A percentile compares a stretch with the other conserved stretches of the same genome.
These are phyloP conservation scores for Tragulus kanchil DNA, from an alignment of 2,113 vertebrate genomes.

Conservation along the genomic window DNA sequence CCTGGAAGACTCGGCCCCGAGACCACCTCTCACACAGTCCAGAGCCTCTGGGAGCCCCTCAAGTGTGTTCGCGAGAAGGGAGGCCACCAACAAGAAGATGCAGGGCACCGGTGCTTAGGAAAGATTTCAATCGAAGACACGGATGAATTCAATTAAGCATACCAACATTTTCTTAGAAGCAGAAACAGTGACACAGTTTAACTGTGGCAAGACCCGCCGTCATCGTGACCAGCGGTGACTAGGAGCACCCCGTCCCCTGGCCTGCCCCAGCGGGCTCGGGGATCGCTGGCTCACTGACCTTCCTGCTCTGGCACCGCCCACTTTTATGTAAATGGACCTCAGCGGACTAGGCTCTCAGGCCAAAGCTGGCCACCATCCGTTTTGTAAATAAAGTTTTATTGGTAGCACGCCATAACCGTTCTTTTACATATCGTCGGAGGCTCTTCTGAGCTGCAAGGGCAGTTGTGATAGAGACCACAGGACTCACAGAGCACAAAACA, in stretches of 20 bases:
- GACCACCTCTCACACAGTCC: accelerated
- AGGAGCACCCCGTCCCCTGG: accelerated
- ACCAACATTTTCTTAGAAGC: neutral
- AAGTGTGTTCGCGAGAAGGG: neutral
- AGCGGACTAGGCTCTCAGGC: neutral
- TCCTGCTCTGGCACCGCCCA: neutral
- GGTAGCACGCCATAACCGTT: neutral
- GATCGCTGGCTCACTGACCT: accelerated
- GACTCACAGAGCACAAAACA: neutral
- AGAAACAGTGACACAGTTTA: neutral
- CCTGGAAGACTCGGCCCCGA: neutral
- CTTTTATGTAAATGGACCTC: neutral
- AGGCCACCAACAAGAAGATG: accelerated
- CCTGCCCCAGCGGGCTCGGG: too few relatives aligned
- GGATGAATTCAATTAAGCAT: neutral
- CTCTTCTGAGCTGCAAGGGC: neutral
- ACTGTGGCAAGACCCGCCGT: accelerated
- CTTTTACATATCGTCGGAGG: neutral
- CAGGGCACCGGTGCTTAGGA: neutral
- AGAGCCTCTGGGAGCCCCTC: too few relatives aligned
- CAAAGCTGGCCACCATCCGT: neutral
- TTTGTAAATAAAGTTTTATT: neutral
- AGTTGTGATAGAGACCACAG: neutral
- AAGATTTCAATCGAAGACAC: neutral
- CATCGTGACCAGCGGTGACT: accelerated